phyloP scores from a whole-genome alignment of 2,888 invertebrate genomes.

The Baccha elongata region DNA sequence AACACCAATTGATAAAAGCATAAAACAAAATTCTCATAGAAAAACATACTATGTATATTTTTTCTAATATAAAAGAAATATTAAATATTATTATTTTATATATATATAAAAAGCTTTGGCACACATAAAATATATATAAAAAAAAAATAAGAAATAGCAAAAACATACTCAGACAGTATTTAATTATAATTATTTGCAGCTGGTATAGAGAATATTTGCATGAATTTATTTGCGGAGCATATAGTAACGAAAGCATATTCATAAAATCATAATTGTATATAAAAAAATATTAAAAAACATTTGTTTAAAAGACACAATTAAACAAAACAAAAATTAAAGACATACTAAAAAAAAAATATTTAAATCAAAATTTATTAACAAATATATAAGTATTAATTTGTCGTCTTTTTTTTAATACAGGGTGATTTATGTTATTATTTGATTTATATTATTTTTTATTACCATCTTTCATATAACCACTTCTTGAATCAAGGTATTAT shows the following conservation, averaged over 20 bases:
- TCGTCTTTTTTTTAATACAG: slow-evolving; percentile 46
- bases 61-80: slow-evolving; percentile 51
- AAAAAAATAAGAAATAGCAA: slow-evolving; percentile 9
- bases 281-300: slow-evolving; percentile 1
- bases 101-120: slow-evolving; percentile 58
- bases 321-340: slow-evolving; percentile 9
- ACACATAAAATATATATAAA: slow-evolving; percentile 17
- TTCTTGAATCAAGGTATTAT: no score
- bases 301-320: slow-evolving; percentile 6
- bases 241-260: slow-evolving; percentile 12
- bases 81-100: slow-evolving; percentile 37
- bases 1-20: slow-evolving; percentile 32
- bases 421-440: background rate
- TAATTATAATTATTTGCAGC: slow-evolving; percentile 7
- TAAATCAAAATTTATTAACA: slow-evolving; percentile 48
- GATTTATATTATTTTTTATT: no score
- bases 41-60: slow-evolving; percentile 59
- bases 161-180: slow-evolving; percentile 16
- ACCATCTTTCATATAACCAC: no score
- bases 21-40: slow-evolving; percentile 39
- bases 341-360: slow-evolving; percentile 23
- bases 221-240: slow-evolving; percentile 44
- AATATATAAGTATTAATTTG: slow-evolving; percentile 5
- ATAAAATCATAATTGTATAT: background rate
- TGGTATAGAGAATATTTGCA: slow-evolving; percentile 22